Evolutionary conservation across 2,888 invertebrate species (phyloP), one percentile per base, ranked within the genome.

Genomic region (Lepas anatifera): DNA sequence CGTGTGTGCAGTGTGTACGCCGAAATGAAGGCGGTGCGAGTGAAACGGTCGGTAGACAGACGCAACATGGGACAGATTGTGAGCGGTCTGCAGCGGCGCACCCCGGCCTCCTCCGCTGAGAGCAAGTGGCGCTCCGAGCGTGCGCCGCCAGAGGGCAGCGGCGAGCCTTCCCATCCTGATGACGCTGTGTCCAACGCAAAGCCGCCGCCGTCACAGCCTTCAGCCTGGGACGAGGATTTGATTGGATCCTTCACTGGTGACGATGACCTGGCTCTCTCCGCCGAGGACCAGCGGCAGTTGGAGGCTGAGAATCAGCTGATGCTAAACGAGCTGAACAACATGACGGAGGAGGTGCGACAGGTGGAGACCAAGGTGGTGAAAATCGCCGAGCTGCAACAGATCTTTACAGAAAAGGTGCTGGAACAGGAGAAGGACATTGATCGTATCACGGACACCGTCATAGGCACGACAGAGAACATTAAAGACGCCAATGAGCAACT

Each of bases 401-500:
- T 95, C 74, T 96, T 99, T 77, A 92, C 96, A 18, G 97, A 98
- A 73, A 85, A 98, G 90, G 87, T 99, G 32, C 81, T 96, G 69
- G 88, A 94, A 78, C 97, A 97, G 83, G 95, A 97, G 77, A 88
- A 89, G 76, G 95, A 95, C 76, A 90, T 99, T 75, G 95, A 96
- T 76, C 84, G 91, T 74, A 89, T 99, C 79, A 87, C 90, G 48
- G 90, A 89, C 70, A 89, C 90, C 10, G 92, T 96, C 1, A 88
- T 95, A 29, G 90, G 92, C 0, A 87, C 96, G 0, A 95, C 96
- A 1, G 97, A 97, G 80, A 96, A 97, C 81, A 89, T 99, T 25
- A 90, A 89, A 78, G 93, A 93, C 81, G 98, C 95, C 1, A 99
- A 99, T 81, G 95, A 96, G 77, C 95, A 97, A 81, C 93, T 99